phyloP scores from a whole-genome alignment of 2,797 vertebrate species.

The Pantherophis vulpinus region DNA sequence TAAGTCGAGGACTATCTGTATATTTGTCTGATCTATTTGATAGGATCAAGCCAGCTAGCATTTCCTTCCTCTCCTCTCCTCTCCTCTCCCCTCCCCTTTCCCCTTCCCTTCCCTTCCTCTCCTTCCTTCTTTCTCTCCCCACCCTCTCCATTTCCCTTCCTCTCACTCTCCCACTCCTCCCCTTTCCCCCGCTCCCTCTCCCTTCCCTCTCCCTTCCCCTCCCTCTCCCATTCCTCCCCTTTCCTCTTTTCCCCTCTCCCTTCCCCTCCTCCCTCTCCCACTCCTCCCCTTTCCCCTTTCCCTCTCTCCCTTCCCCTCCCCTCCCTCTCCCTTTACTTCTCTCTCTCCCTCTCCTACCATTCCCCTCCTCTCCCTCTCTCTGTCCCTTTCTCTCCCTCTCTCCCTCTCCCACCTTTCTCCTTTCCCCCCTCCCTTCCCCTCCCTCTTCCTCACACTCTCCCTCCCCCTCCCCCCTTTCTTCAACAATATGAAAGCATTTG shows the following conservation, averaged over 20 bases:
- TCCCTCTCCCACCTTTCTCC: not conserved
- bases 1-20: no score
- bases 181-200: not conserved
- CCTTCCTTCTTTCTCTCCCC: no score
- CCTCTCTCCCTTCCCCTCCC: no score
- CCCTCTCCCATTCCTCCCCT: no score
- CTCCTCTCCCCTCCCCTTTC: not conserved
- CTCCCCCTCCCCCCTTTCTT: conserved; percentile 47
- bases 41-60: not conserved
- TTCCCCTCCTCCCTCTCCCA: no score
- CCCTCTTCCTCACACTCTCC: no score
- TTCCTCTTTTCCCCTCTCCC: no score
- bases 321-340: no score
- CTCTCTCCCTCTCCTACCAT: no score
- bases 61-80: not conserved
- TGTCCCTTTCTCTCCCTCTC: accelerated
- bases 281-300: no score
- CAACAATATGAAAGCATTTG: conserved; percentile 14
- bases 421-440: not conserved
- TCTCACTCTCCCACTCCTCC: not conserved
- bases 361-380: no score
- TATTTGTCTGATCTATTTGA: not conserved
- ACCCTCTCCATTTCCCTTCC: no score
- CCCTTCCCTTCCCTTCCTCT: not conserved
- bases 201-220: conserved; percentile 40